Percentiles rank a stretch among this genome's conserved stretches.
Conservation (phyloP, 2,888 invertebrate species). For the Agriotes lineatus region DNA sequence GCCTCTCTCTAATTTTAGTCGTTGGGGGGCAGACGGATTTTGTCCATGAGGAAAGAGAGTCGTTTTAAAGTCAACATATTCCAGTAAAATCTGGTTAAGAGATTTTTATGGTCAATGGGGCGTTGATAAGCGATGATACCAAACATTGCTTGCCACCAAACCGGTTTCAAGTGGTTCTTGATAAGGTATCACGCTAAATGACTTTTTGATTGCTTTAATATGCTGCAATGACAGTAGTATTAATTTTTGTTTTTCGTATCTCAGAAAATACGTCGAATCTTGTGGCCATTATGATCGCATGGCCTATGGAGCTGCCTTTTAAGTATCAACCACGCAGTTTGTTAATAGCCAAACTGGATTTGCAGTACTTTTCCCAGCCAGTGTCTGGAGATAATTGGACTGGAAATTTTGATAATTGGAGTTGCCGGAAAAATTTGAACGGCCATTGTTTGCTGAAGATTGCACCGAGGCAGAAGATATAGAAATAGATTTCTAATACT, state of each 20-base stretch:
- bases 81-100: slow-evolving; percentile 71
- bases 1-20: slow-evolving; percentile 44
- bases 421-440: too few relatives aligned
- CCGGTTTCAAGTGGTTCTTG: slow-evolving; percentile 57
- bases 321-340: neutral
- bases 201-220: slow-evolving; percentile 21
- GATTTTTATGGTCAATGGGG: slow-evolving; percentile 74
- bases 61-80: slow-evolving; percentile 62
- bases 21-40: slow-evolving; percentile 60
- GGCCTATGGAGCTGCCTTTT: too few relatives aligned
- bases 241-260: slow-evolving; percentile 1
- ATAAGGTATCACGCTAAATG: slow-evolving; percentile 26
- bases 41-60: slow-evolving; percentile 57
- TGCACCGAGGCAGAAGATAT: too few relatives aligned
- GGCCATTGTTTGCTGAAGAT: too few relatives aligned
- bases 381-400: too few relatives aligned
- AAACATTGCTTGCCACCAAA: slow-evolving; percentile 58
- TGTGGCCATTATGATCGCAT: neutral
- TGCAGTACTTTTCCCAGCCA: too few relatives aligned
- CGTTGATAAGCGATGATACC: slow-evolving; percentile 61
- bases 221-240: slow-evolving; percentile 9
- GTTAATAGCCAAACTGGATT: too few relatives aligned
- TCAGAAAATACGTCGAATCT: slow-evolving; percentile 1
- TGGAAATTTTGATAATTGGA: too few relatives aligned
- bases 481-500: too few relatives aligned